phyloP scores from a whole-genome alignment of 2,113 vertebrate species.

The Hemibates koningsi region DNA sequence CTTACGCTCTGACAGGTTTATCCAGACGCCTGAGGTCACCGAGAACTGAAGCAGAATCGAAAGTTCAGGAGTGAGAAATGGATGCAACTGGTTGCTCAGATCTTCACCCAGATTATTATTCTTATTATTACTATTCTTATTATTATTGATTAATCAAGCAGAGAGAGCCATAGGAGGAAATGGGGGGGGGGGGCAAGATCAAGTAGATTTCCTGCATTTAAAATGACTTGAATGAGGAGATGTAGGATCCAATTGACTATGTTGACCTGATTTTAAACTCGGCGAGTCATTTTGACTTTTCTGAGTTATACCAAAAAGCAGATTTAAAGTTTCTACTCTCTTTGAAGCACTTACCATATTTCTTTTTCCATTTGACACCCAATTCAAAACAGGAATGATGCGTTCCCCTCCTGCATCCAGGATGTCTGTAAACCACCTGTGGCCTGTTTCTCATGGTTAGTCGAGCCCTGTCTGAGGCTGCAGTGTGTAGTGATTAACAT shows the following conservation, averaged over 20 bases:
- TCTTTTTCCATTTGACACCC: not conserved
- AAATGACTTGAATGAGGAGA: not conserved
- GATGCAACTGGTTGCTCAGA: not conserved
- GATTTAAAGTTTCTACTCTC: not conserved
- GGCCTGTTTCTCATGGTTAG: constrained; percentile 1
- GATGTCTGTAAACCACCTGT: not conserved
- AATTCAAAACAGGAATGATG: not conserved
- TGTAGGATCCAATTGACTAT: not conserved
- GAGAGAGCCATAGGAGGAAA: constrained; percentile 2
- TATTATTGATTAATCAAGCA: not conserved
- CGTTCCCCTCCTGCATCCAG: not conserved
- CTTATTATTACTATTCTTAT: not conserved
- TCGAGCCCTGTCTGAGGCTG: not conserved
- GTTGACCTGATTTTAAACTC: not conserved
- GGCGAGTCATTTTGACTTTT: not conserved
- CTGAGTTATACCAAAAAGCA: not conserved
- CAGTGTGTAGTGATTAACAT: not conserved
- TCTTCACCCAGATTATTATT: not conserved
- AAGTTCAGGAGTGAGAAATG: not conserved
- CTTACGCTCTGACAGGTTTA: constrained; percentile 47
- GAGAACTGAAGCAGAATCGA: not conserved
- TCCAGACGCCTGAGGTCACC: constrained; percentile 22
- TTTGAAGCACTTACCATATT: not conserved
- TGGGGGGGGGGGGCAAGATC: not conserved
- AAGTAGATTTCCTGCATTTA: not conserved